Evolutionary conservation across 1,140 invertebrate species (phyloP).

Genomic region (Megathymus violae): DNA sequence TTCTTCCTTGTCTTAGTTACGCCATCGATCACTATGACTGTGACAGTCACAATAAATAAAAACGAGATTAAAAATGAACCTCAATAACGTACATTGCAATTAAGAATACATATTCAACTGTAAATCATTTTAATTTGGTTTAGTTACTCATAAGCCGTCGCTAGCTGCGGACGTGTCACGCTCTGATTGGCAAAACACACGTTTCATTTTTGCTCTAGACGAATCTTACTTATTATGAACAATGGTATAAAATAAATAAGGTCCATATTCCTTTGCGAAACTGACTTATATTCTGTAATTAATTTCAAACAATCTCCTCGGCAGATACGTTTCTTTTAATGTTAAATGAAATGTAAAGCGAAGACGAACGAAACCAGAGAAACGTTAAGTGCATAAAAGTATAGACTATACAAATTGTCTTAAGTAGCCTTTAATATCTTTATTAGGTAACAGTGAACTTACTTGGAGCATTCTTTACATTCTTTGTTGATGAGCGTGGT

Average conservation of each 20-base stretch:
- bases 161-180: slow-evolving; percentile 59
- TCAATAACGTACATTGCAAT: slow-evolving; percentile 35
- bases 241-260: slow-evolving; percentile 62
- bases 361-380: slow-evolving; percentile 59
- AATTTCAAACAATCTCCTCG: slow-evolving; percentile 58
- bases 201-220: slow-evolving; percentile 71
- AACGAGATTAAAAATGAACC: slow-evolving; percentile 26
- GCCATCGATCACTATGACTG: not conserved
- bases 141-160: slow-evolving; percentile 66
- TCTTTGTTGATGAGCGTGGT: slow-evolving; percentile 58
- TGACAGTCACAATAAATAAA: not conserved
- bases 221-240: slow-evolving; percentile 55
- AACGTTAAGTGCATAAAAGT: slow-evolving; percentile 44
- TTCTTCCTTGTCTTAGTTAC: too few species aligned
- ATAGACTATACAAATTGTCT: slow-evolving; percentile 35
- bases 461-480: slow-evolving; percentile 77
- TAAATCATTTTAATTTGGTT: slow-evolving; percentile 72
- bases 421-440: too few species aligned
- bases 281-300: slow-evolving; percentile 58
- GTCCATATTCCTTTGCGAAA: slow-evolving; percentile 53
- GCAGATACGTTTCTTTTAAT: slow-evolving; percentile 58
- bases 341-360: slow-evolving; percentile 65
- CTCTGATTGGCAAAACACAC: slow-evolving; percentile 66
- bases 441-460: slow-evolving; percentile 49
- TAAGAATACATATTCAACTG: slow-evolving; percentile 59